phyloP scores from a whole-genome alignment of 1,140 invertebrate species.

The Pomacea maculata region DNA sequence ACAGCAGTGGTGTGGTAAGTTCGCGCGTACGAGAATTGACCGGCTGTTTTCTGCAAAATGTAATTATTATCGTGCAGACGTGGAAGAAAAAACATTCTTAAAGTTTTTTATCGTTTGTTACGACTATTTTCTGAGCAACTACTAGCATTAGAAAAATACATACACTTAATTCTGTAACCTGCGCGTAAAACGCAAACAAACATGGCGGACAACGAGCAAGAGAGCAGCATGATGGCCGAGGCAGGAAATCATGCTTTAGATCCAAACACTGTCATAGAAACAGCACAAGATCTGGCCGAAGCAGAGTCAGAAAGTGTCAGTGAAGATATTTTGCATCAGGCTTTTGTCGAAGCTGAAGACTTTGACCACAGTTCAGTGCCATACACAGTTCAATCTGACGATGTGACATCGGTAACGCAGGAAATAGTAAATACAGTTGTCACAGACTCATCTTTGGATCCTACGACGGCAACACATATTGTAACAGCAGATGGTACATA shows the following conservation, averaged over 20 bases:
- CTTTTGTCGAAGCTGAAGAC: constrained; percentile 60
- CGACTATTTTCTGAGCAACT: neutral
- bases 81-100: neutral
- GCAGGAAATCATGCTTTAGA: constrained; percentile 38
- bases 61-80: neutral
- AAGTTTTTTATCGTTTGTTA: neutral
- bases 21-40: constrained; percentile 24
- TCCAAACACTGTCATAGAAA: constrained; percentile 31
- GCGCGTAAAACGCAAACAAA: constrained; percentile 42
- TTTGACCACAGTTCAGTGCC: constrained; percentile 33
- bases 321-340: constrained; percentile 65
- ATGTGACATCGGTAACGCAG: constrained; percentile 20
- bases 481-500: constrained; percentile 16
- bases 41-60: neutral
- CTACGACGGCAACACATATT: constrained; percentile 11
- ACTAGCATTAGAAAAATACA: neutral
- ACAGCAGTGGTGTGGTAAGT: constrained; percentile 21
- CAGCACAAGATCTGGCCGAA: constrained; percentile 22
- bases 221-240: constrained; percentile 42
- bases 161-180: constrained; percentile 9
- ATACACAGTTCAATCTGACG: constrained; percentile 30
- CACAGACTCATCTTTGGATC: constrained; percentile 9
- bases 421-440: constrained; percentile 31
- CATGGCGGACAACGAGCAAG: constrained; percentile 53
- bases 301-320: constrained; percentile 33